A percentile compares a stretch with the other conserved stretches of the same genome.
Evolutionary conservation across 2,113 vertebrate genomes (phyloP).

Genomic region (Melanotaenia duboulayi): DNA sequence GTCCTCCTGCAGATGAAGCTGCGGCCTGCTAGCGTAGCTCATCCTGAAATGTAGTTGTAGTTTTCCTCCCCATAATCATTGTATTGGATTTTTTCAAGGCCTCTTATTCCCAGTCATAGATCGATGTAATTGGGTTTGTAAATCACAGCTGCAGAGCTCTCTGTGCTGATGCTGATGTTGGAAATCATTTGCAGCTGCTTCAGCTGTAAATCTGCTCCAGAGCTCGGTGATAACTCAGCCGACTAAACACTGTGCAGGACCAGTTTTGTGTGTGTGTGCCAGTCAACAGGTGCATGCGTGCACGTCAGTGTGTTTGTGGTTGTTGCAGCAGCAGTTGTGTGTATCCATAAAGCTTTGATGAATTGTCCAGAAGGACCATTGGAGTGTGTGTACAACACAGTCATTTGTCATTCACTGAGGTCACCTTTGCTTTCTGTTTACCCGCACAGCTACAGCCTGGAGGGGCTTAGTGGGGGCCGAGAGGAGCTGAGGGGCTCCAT

Average conservation of each 20-base stretch:
- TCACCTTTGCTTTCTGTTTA: slow-evolving; percentile 37
- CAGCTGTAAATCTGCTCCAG: slow-evolving; percentile 68
- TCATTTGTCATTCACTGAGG: slow-evolving; percentile 1
- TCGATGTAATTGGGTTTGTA: slow-evolving; percentile 74
- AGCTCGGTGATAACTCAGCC: slow-evolving; percentile 67
- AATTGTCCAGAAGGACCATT: neutral
- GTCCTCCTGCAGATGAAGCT: slow-evolving; percentile 53
- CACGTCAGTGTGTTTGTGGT: neutral
- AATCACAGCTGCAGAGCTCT: slow-evolving; percentile 64
- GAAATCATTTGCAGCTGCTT: slow-evolving; percentile 65
- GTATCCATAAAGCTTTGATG: slow-evolving; percentile 15
- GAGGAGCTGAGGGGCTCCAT: slow-evolving; percentile 80
- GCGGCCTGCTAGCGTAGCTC: slow-evolving; percentile 55
- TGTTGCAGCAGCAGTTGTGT: neutral
- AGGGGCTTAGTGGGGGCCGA: slow-evolving; percentile 87
- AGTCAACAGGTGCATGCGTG: slow-evolving; percentile 11
- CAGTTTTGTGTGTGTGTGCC: slow-evolving; percentile 33
- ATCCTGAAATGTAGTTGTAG: slow-evolving; percentile 73
- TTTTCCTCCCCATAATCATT: slow-evolving; percentile 72
- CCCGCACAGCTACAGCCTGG: slow-evolving; percentile 91
- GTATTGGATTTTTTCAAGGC: slow-evolving; percentile 71
- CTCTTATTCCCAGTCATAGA: slow-evolving; percentile 71
- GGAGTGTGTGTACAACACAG: neutral
- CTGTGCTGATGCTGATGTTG: slow-evolving; percentile 67
- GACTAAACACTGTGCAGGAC: slow-evolving; percentile 63